These are phyloP conservation scores for Villa cingulata DNA, from an alignment of 2,888 invertebrate genomes.

Conservation along the genomic window DNA sequence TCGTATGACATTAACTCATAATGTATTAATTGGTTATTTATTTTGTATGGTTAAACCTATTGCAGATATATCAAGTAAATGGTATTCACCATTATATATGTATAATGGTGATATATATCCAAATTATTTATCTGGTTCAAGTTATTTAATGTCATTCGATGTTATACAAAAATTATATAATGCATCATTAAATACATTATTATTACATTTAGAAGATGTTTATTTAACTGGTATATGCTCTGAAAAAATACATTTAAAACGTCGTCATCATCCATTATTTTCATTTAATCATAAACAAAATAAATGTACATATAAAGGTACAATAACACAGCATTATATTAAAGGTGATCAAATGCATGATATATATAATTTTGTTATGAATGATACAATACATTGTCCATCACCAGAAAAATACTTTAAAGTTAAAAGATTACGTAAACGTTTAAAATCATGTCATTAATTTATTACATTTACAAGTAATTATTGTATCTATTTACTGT, in stretches of 20 bases:
- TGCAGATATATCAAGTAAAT: slow-evolving; percentile 58
- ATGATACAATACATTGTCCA: slow-evolving; percentile 27
- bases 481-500: no score
- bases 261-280: slow-evolving; percentile 52
- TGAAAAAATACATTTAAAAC: slow-evolving; percentile 41
- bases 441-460: slow-evolving; percentile 19
- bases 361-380: slow-evolving; percentile 29
- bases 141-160: slow-evolving; percentile 59
- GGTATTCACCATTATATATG: slow-evolving; percentile 74
- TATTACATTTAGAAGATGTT: slow-evolving; percentile 67
- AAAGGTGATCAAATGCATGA: slow-evolving; percentile 38
- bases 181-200: slow-evolving; percentile 50
- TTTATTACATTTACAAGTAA: no score
- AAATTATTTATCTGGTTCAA: slow-evolving; percentile 68
- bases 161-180: slow-evolving; percentile 51
- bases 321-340: slow-evolving; percentile 44
- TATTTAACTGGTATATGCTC: slow-evolving; percentile 67
- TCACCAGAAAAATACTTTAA: slow-evolving; percentile 29
- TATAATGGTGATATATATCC: slow-evolving; percentile 59
- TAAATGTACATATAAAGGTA: slow-evolving; percentile 39
- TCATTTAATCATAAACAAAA: slow-evolving; percentile 34
- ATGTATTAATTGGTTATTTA: slow-evolving; percentile 57
- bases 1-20: slow-evolving; percentile 31
- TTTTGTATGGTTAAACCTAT: slow-evolving; percentile 67
- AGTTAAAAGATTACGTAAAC: slow-evolving; percentile 17